Percentiles rank a stretch among this genome's conserved stretches.
Evolutionary conservation across 2,888 invertebrate genomes (phyloP).

Genomic region (Pollenia griseotomentosa): DNA sequence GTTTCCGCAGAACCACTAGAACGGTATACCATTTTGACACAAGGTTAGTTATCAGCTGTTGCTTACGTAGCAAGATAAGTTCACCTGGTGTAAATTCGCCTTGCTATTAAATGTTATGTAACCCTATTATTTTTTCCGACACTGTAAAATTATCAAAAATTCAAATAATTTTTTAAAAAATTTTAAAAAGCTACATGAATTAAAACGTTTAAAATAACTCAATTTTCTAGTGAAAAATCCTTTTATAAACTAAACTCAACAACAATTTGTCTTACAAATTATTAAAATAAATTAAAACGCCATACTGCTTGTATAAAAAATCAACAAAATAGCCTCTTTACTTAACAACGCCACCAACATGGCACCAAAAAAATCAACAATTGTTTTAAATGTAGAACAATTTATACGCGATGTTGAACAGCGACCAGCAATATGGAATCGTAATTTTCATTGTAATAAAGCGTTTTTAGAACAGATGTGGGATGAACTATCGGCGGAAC

Average conservation of each 20-base stretch:
- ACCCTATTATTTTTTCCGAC: no score
- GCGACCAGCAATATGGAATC: constrained; percentile 84
- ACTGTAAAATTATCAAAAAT: no score
- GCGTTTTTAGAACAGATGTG: constrained; percentile 84
- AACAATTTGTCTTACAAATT: neutral
- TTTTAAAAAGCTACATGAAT: no score
- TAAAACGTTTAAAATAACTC: no score
- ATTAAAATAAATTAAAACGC: neutral
- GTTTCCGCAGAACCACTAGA: no score
- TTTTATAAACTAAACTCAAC: neutral
- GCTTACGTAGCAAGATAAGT: no score
- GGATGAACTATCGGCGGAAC: constrained; percentile 83
- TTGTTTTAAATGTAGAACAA: constrained; percentile 83
- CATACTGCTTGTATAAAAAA: neutral
- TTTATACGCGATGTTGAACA: constrained; percentile 84
- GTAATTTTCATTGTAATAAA: constrained; percentile 84
- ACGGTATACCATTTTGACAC: no score
- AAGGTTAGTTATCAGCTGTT: no score
- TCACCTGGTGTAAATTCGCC: no score
- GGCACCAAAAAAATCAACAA: constrained; percentile 83
- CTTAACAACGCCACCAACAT: constrained; percentile 71
- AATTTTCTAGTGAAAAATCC: neutral
- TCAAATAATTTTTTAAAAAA: no score
- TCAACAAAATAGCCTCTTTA: constrained; percentile 14
- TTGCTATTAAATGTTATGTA: no score